These are phyloP conservation scores for Drosophila silvestris DNA, from an alignment of 2,888 invertebrate species.

Conservation along the genomic window DNA sequence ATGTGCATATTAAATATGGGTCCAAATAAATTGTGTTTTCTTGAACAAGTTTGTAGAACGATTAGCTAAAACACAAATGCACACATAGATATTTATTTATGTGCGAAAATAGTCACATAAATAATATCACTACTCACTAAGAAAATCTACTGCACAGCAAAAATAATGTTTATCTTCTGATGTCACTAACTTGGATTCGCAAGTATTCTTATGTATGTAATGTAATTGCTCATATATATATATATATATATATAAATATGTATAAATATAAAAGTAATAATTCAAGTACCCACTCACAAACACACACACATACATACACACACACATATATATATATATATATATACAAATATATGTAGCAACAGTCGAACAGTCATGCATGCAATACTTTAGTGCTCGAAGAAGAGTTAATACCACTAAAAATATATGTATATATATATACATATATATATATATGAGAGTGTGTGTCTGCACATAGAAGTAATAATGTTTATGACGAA, in stretches of 20 bases:
- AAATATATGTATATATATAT: neutral
- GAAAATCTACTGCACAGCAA: neutral
- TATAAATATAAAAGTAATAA: constrained; percentile 9
- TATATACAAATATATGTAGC: neutral
- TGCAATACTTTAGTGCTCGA: constrained; percentile 5
- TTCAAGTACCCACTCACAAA: constrained; percentile 12
- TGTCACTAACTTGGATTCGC: neutral
- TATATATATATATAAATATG: neutral
- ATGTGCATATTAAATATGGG: neutral
- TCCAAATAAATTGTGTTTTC: neutral
- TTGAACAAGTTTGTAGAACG: neutral
- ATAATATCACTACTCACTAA: constrained; percentile 14
- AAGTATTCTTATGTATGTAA: neutral
- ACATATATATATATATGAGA: neutral
- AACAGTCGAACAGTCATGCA: constrained; percentile 19
- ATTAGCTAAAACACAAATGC: constrained; percentile 1
- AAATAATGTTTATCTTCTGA: neutral
- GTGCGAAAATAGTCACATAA: constrained; percentile 3
- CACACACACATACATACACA: neutral
- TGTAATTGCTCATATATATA: neutral
- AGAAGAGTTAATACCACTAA: neutral
- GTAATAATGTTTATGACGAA: constrained; percentile 23
- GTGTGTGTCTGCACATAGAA: constrained; percentile 5
- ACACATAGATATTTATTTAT: neutral
- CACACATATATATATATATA: neutral